Conservation (phyloP, 2,888 invertebrate species). For the Seira sanloemensis region DNA sequence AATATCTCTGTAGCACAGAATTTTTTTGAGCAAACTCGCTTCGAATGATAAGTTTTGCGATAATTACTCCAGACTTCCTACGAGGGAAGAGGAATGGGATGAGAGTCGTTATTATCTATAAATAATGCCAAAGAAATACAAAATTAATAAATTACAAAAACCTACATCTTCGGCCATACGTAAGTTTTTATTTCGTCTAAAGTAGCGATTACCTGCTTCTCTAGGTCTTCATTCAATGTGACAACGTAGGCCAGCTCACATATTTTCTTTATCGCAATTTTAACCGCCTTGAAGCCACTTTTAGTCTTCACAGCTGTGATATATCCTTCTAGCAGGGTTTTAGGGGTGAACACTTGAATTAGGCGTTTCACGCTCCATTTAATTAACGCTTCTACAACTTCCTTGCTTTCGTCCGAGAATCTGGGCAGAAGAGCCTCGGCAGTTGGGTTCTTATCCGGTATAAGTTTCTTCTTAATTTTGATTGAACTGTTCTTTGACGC, state of each 20-base stretch:
- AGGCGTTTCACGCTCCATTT: conserved; percentile 76
- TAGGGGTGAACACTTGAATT: conserved; percentile 77
- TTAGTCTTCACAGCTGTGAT: conserved; percentile 78
- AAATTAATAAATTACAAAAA: no score
- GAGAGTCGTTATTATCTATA: conserved; percentile 78
- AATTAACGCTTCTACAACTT: conserved; percentile 79
- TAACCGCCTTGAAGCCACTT: conserved; percentile 32
- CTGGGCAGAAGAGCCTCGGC: conserved; percentile 82
- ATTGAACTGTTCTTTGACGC: conserved; percentile 34
- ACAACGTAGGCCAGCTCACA: conserved; percentile 49
- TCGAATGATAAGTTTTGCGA: conserved; percentile 77
- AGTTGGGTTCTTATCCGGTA: conserved; percentile 79
- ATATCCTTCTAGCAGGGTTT: conserved; percentile 78
- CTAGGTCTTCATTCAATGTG: neutral
- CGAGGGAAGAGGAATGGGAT: conserved; percentile 82
- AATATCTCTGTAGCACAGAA: conserved; percentile 74
- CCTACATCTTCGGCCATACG: no score
- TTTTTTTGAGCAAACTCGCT: conserved; percentile 77
- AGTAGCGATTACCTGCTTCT: conserved; percentile 39
- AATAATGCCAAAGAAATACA: neutral
- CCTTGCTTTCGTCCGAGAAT: conserved; percentile 82
- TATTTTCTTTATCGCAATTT: conserved; percentile 61
- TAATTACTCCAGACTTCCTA: conserved; percentile 76
- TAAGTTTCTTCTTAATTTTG: conserved; percentile 25
- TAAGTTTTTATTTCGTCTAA: no score